Evolutionary conservation across 2,797 vertebrate genomes (phyloP), one percentile per base, ranked within the genome.

Genomic region (Gymnocypris eckloni): DNA sequence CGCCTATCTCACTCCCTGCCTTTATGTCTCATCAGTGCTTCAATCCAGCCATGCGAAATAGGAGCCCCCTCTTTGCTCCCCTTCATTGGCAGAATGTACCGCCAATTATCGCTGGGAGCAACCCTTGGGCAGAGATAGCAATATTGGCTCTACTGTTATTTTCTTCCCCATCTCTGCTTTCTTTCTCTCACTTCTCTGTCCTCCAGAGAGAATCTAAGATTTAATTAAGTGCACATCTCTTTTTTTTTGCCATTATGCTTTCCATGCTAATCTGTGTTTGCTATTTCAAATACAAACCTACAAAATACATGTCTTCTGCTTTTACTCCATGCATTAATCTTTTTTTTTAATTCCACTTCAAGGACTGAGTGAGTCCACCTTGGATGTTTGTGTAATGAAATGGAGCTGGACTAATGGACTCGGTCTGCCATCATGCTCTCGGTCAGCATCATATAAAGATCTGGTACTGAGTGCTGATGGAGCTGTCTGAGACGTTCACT

Each of bases 51-150:
- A 61, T 83, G 72, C 54, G 67, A 87, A 89, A 87, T 18, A 12
- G 54, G 71, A 85, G 79, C 43, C 16, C 71, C 50, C 54, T 54
- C 56, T 64, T 54, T 87, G 37, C 78, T 56, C 25, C 78, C 69
- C 87, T 80, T 56, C 64, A 71, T 75, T 87, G 84, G 82, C 83
- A 84, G 78, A 64, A 78, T 88, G 88, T 86, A 89, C 75, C 81
- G 87, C 89, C 93, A 93, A 91, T 95, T 93, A 94, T 89, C 86
- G 86, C 86, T 61, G 78, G 43, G 82, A 80, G 89, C 79, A 86
- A 87, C 78, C 72, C 59, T 86, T 66, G 86, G 80, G 87, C 87
- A 84, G 59, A 71, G 71, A 18, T 41, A 52, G 48, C 78, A 82
- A 84, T 88, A 79, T 78, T 28, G 77, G 56, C 61, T 84, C 71